Evolutionary conservation across 2,888 invertebrate species (phyloP), one percentile per base, ranked within the genome.

Genomic region (Plagodis dolabraria): DNA sequence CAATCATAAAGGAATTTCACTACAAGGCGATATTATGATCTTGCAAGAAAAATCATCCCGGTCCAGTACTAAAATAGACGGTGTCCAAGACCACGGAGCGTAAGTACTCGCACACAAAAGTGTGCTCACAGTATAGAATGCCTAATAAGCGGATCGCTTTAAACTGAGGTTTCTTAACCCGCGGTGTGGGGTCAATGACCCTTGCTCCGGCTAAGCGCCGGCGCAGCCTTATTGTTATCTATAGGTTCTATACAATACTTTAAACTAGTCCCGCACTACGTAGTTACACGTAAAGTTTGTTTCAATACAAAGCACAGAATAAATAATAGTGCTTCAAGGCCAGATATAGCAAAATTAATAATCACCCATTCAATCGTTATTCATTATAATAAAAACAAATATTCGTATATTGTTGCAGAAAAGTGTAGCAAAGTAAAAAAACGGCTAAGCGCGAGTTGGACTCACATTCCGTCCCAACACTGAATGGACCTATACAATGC

Each of bases 101-200:
- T 5, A 43, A 22, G 22, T 22, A 7, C 43, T 43, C 43, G 62
- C 61, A 68, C 68, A 70, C 67, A 70, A 67, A 68, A 74, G 67
- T 72, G 67, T 53, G 65, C 67, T 67, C 67, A 69, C 75, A 82
- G 81, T 83, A 60, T 79, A 83, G 84, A 87, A 86, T 87, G 83
- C 87, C 85, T 89, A 88, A 89, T 88, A 89, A 86, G 87, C 83
- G 80, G 86, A 87, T 89, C 85, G 83, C 84, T 88, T 89, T 87
- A 89, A 87, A 87, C 87, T 86, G 86, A 84, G 85, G 84, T 85
- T 83, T 83, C 82, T 85, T 84, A 86, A 87, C 88, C 87, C 85
- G 85, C 75, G 80, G 69, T 60, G 65, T 60, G 70, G 75, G 89
- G 84, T 89, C 89, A 82, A 65, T 73, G 86, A 83, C 83, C 87